A percentile compares a stretch with the other conserved stretches of the same genome.
Evolutionary conservation across 2,113 vertebrate species (phyloP).

Genomic region (Machaerirhynchus nigripectus): DNA sequence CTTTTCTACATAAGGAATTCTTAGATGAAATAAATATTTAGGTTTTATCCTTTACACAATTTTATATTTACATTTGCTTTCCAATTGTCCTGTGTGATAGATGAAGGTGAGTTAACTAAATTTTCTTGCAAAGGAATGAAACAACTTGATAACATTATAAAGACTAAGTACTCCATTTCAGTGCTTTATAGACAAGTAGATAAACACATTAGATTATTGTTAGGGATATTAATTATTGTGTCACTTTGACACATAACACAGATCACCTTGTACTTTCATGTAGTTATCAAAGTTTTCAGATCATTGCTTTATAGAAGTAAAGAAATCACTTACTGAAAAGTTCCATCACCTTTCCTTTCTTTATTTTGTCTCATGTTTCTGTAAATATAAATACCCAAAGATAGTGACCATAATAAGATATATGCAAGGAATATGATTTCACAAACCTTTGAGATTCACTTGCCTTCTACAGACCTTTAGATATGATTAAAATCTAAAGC

Average conservation of each 20-base stretch:
- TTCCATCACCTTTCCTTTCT: background rate
- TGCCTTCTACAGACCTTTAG: background rate
- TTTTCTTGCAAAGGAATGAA: background rate
- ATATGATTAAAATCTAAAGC: background rate
- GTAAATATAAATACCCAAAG: background rate
- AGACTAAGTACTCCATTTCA: background rate
- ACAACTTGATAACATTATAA: background rate
- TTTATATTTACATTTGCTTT: background rate
- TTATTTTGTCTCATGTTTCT: background rate
- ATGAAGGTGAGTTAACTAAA: background rate
- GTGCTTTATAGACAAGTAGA: background rate
- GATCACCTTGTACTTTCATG: background rate
- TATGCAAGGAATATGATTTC: background rate
- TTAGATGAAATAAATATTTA: background rate
- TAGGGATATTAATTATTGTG: conserved; percentile 28
- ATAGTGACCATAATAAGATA: background rate
- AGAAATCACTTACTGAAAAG: background rate
- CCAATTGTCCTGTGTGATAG: background rate
- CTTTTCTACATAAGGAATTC: background rate
- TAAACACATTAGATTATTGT: background rate
- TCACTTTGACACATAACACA: background rate
- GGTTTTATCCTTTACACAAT: background rate
- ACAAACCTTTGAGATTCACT: background rate
- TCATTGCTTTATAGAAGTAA: background rate
- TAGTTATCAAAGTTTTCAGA: background rate